phyloP scores from a whole-genome alignment of 1,140 invertebrate genomes.

The Paracyclopina nana region DNA sequence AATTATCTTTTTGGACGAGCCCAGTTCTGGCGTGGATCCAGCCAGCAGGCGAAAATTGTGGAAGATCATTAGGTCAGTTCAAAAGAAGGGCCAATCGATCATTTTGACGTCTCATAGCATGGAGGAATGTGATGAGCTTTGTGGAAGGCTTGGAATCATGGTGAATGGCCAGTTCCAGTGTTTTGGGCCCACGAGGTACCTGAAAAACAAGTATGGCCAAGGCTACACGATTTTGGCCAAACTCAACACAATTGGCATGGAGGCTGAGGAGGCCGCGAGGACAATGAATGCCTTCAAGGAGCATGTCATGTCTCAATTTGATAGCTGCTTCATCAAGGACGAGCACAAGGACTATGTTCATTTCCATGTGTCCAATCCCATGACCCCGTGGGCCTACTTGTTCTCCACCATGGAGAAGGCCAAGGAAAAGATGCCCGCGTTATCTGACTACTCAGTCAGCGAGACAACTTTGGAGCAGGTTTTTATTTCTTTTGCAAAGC shows the following conservation, averaged over 20 bases:
- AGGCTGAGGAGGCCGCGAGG: slow-evolving; percentile 25
- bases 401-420: slow-evolving; percentile 37
- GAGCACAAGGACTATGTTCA: slow-evolving; percentile 27
- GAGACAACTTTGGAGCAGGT: slow-evolving; percentile 59
- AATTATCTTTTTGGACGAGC: slow-evolving; percentile 46
- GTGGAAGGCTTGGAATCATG: slow-evolving; percentile 27
- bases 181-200: slow-evolving; percentile 37
- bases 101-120: slow-evolving; percentile 23
- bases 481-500: neutral
- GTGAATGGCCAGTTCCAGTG: slow-evolving; percentile 33
- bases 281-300: slow-evolving; percentile 24
- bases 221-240: slow-evolving; percentile 39
- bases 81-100: slow-evolving; percentile 20
- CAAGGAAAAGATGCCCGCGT: neutral
- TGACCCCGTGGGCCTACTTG: slow-evolving; percentile 35
- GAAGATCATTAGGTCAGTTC: slow-evolving; percentile 18
- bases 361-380: slow-evolving; percentile 29
- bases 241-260: slow-evolving; percentile 26
- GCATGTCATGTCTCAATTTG: slow-evolving; percentile 24
- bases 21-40: slow-evolving; percentile 30
- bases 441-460: slow-evolving; percentile 50
- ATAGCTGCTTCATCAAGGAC: slow-evolving; percentile 27
- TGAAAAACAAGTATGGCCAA: slow-evolving; percentile 52
- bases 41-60: slow-evolving; percentile 40
- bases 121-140: slow-evolving; percentile 27